A percentile compares a stretch with the other conserved stretches of the same genome.
Conservation (phyloP, 64 coral and sea anemone genomes). For the Hydrozoanthus tunicans region DNA sequence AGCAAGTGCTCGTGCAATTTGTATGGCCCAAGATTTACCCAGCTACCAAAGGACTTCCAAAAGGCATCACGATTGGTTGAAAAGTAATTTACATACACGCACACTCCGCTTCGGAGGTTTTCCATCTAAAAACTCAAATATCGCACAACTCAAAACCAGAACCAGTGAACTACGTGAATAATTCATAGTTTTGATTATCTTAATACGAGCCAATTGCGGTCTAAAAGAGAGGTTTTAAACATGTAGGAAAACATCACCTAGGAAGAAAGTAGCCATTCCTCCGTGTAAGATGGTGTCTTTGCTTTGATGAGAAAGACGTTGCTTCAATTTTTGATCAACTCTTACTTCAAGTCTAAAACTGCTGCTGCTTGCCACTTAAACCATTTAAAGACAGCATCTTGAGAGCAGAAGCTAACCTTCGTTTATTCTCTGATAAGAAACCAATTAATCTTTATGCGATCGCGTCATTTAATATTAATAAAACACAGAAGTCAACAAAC, state of each 20-base stretch:
- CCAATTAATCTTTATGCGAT: slow-evolving; percentile 27
- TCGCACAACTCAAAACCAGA: not conserved
- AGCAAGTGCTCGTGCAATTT: slow-evolving; percentile 28
- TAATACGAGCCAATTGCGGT: slow-evolving; percentile 56
- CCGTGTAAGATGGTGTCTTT: too few relatives aligned
- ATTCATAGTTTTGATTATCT: slow-evolving; percentile 53
- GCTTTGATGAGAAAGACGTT: not conserved
- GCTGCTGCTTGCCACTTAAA: not conserved
- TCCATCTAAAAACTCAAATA: slow-evolving; percentile 28
- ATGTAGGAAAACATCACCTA: not conserved
- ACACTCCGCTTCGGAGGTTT: not conserved
- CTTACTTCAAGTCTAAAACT: not conserved
- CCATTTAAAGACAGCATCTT: slow-evolving; percentile 2
- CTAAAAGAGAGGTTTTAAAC: slow-evolving; percentile 10
- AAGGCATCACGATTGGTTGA: slow-evolving; percentile 6
- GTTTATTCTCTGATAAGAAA: slow-evolving; percentile 53
- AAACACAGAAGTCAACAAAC: not conserved
- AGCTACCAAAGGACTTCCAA: not conserved
- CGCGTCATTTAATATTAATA: slow-evolving; percentile 42
- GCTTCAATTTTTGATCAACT: not conserved
- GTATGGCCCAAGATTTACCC: not conserved
- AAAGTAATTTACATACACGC: slow-evolving; percentile 16
- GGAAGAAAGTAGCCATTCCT: too few relatives aligned
- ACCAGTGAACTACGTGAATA: slow-evolving; percentile 16
- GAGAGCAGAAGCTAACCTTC: slow-evolving; percentile 3